A percentile compares a stretch with the other conserved stretches of the same genome.
phyloP scores from a whole-genome alignment of 2,113 vertebrate genomes.

The Glareola pratincola region DNA sequence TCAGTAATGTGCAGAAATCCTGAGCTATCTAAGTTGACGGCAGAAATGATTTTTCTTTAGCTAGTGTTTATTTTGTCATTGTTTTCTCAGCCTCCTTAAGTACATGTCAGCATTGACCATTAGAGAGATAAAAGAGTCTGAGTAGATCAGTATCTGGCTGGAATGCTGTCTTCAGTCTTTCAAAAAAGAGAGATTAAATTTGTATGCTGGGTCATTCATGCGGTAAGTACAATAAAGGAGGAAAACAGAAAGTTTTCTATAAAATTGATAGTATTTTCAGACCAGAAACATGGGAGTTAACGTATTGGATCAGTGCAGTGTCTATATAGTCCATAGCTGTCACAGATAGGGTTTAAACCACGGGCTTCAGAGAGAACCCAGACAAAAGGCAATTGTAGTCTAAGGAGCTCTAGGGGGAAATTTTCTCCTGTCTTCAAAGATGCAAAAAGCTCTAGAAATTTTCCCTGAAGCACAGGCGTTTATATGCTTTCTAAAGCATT shows the following conservation, averaged over 20 bases:
- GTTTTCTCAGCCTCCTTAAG: constrained; percentile 46
- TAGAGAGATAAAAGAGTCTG: constrained; percentile 39
- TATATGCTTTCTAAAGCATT: not conserved
- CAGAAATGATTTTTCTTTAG: constrained; percentile 44
- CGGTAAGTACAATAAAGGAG: not conserved
- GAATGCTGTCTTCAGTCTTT: not conserved
- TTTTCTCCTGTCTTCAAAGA: not conserved
- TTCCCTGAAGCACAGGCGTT: not conserved
- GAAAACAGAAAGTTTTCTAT: constrained; percentile 16
- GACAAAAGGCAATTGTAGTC: not conserved
- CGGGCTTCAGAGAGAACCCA: not conserved
- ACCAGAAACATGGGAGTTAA: not conserved
- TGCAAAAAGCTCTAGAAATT: not conserved
- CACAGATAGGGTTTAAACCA: not conserved
- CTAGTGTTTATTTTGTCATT: constrained; percentile 48
- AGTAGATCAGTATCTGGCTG: not conserved
- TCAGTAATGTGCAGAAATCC: not conserved
- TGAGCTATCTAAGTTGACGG: not conserved
- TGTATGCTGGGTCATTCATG: not conserved
- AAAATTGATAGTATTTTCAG: constrained; percentile 25
- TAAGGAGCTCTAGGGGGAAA: not conserved
- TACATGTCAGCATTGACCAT: constrained; percentile 32
- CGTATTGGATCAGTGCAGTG: not conserved
- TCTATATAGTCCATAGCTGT: not conserved
- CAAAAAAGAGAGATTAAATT: constrained; percentile 15